Conservation (phyloP, 2,888 invertebrate genomes). For the Ectobius pallidus region DNA sequence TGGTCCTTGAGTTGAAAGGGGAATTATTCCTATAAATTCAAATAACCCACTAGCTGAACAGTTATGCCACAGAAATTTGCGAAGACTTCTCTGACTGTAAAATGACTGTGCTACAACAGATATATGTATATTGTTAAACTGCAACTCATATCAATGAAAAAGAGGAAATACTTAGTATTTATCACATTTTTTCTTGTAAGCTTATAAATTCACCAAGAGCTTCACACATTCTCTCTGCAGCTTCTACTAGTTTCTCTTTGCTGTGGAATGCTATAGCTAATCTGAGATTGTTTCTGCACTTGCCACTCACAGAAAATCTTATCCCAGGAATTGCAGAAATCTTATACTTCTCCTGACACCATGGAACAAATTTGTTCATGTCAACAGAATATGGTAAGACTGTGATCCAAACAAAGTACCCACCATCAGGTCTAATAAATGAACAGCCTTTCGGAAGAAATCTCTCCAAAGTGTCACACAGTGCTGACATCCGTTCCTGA, state of each 20-base stretch:
- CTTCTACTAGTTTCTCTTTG: conserved; percentile 52
- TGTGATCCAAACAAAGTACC: conserved; percentile 67
- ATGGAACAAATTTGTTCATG: conserved; percentile 54
- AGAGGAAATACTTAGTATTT: no score
- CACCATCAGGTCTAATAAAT: conserved; percentile 58
- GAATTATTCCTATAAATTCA: no score
- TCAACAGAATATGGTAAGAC: conserved; percentile 56
- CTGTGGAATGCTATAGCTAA: conserved; percentile 60
- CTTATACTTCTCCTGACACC: conserved; percentile 55
- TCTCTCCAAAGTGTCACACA: conserved; percentile 54
- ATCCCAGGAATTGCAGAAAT: conserved; percentile 57
- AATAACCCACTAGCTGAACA: no score
- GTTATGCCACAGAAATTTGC: no score
- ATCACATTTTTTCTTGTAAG: background rate
- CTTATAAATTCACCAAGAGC: conserved; percentile 34
- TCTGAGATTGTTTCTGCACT: conserved; percentile 56
- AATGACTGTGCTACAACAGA: no score
- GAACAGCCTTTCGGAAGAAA: conserved; percentile 56
- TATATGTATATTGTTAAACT: no score
- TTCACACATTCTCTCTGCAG: conserved; percentile 53
- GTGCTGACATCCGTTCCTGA: conserved; percentile 56
- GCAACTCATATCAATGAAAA: no score
- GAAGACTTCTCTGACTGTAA: no score
- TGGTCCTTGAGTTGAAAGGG: no score
- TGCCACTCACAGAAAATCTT: conserved; percentile 53